Base-by-base conservation (phyloP, 1,140 invertebrate species). In the Drosophila ogumai region DNA sequence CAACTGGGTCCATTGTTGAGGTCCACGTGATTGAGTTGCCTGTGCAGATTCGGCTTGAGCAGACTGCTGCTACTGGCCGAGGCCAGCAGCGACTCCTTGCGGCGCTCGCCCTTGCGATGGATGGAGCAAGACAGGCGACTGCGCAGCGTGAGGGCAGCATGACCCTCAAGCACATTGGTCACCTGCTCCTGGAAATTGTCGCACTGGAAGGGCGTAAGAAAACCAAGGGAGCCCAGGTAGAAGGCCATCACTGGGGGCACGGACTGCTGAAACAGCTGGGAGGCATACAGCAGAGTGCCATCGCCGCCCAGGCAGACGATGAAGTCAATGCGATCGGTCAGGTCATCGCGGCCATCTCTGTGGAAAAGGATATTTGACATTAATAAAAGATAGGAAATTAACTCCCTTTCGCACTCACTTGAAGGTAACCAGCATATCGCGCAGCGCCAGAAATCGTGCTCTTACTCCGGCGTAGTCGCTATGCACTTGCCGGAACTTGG, bases 171-270 rank as follows among this genome's bases (percentile, higher is more conserved):
- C 41, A 98, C 97, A 92, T 97, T 97, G 61, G 96, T 97, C n/a
- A 99, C 97, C 95, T 99, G 97, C 64, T 98, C 96, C 91, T 98
- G 96, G 90, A 98, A 99, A 92, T 98, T 97, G 75, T 98, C 96
- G 93, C 99, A 98, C 92, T 97, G 96, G 93, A 99, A 99, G 5
- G 98, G 98, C 9, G 98, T 99, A 1, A 99, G 94, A 92, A 99
- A 99, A 1, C 98, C 98, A 32, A 99, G 93, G 1, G 98, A 99
- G 19, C 98, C 98, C 67, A 99, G 94, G 93, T 99, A 98, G 93
- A 99, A 99, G 52, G 98, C 98, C 98, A 99, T 99, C 9, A 99
- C 97, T 8, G 98, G 98, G 38, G 98, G 98, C 46, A 99, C 98
- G n/a, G 97, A 98, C 95, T 98, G 96, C 95, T 99, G 95, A 87